These are phyloP conservation scores for Tetrax tetrax DNA, from an alignment of 2,113 vertebrate genomes.

Conservation along the genomic window DNA sequence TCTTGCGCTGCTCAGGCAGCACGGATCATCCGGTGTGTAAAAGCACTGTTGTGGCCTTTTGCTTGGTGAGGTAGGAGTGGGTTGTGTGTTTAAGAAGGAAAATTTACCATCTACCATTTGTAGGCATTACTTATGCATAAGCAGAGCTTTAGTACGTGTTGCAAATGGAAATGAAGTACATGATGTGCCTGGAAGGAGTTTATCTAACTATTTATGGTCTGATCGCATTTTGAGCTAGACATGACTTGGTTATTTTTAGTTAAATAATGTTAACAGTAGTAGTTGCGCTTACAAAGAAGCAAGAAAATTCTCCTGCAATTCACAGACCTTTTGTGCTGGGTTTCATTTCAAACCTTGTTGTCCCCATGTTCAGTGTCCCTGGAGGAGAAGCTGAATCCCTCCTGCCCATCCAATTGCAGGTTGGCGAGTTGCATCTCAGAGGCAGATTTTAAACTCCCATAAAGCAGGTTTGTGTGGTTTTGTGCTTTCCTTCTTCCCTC, in stretches of 20 bases:
- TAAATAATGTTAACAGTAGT: neutral
- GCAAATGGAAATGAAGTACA: constrained; percentile 51
- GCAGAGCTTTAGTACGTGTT: neutral
- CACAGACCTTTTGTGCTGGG: neutral
- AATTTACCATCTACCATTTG: neutral
- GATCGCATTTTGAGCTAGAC: constrained; percentile 37
- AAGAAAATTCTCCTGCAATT: neutral
- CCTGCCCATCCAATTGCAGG: neutral
- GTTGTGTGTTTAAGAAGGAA: neutral
- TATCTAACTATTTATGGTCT: constrained; percentile 46
- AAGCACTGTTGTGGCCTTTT: neutral
- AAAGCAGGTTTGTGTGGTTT: neutral
- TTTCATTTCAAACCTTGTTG: neutral
- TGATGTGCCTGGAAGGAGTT: constrained; percentile 42
- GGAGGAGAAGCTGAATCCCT: neutral
- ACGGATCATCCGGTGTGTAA: neutral
- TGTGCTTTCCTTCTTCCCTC: neutral
- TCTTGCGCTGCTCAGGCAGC: neutral
- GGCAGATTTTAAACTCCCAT: neutral
- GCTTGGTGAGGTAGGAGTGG: neutral
- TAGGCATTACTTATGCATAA: neutral
- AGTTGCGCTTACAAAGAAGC: neutral
- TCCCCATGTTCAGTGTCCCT: rapidly evolving
- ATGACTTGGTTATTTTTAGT: constrained; percentile 44
- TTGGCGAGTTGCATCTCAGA: neutral